A percentile compares a stretch with the other conserved stretches of the same genome.
Conservation (phyloP, 1,140 invertebrate species). For the Camponotus pennsylvanicus region DNA sequence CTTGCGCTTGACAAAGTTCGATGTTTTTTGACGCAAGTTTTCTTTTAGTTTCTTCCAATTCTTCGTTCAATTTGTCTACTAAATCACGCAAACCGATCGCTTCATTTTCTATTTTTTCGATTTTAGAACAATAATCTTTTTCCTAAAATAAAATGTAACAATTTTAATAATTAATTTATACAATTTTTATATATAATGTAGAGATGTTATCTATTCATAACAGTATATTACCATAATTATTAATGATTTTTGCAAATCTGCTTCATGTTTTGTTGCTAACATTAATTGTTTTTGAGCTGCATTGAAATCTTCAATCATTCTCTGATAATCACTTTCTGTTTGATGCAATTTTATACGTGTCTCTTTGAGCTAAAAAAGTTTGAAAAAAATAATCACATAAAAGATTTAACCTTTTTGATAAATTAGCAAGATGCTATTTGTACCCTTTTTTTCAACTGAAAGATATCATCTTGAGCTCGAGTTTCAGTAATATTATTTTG, state of each 20-base stretch:
- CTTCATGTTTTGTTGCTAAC: conserved; percentile 69
- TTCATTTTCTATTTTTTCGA: conserved; percentile 66
- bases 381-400: conserved; percentile 23
- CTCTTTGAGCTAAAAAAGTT: conserved; percentile 71
- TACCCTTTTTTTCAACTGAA: conserved; percentile 76
- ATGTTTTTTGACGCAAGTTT: conserved; percentile 67
- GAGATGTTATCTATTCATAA: neutral
- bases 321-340: conserved; percentile 72
- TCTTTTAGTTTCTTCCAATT: conserved; percentile 70
- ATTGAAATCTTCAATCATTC: conserved; percentile 71
- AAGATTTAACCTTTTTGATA: conserved; percentile 33
- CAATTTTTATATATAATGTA: neutral
- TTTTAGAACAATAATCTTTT: conserved; percentile 68
- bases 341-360: conserved; percentile 69
- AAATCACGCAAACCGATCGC: conserved; percentile 61
- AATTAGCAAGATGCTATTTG: conserved; percentile 5
- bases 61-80: conserved; percentile 68
- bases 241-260: conserved; percentile 72
- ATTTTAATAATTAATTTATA: conserved; percentile 35
- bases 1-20: conserved; percentile 67
- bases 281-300: conserved; percentile 74
- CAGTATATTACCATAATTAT: conserved; percentile 69
- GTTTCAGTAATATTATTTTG: conserved; percentile 71
- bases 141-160: conserved; percentile 70
- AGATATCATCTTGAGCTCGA: conserved; percentile 76